phyloP scores from a whole-genome alignment of 2,113 vertebrate genomes.

The Heliornis fulica region DNA sequence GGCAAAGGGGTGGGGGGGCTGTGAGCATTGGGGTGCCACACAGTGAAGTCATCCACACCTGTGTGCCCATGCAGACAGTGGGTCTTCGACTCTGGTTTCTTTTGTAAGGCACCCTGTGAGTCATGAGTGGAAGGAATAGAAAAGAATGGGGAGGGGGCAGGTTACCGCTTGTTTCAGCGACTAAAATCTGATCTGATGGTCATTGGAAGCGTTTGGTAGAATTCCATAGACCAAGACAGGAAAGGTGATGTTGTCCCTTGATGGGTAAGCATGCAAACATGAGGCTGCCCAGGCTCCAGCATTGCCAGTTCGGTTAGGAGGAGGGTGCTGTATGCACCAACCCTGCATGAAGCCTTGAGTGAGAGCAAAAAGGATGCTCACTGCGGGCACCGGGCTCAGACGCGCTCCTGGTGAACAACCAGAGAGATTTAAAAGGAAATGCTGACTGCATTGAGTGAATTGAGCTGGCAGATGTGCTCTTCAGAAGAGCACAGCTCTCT shows the following conservation, averaged over 20 bases:
- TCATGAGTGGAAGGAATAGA: not conserved
- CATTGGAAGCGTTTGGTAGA: not conserved
- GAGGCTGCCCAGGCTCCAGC: not conserved
- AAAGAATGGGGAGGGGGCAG: not conserved
- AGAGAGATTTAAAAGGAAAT: slow-evolving; percentile 20
- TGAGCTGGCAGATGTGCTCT: slow-evolving; percentile 22
- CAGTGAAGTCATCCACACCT: not conserved
- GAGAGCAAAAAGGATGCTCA: not conserved
- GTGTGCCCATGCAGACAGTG: rapidly evolving
- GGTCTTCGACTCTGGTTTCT: rapidly evolving
- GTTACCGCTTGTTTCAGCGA: not conserved
- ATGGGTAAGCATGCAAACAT: rapidly evolving
- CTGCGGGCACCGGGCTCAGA: not conserved
- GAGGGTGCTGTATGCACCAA: not conserved
- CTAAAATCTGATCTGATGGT: not conserved
- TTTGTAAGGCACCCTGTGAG: not conserved
- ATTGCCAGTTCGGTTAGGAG: not conserved
- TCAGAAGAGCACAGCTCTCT: not conserved
- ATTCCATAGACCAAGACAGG: not conserved
- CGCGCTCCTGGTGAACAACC: not conserved
- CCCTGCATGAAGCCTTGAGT: not conserved
- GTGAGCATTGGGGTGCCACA: not conserved
- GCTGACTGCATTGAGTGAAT: not conserved
- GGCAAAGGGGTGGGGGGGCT: not conserved
- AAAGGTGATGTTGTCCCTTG: not conserved